Evolutionary conservation across 2,888 invertebrate species (phyloP).

Genomic region (Perithous albicinctus): DNA sequence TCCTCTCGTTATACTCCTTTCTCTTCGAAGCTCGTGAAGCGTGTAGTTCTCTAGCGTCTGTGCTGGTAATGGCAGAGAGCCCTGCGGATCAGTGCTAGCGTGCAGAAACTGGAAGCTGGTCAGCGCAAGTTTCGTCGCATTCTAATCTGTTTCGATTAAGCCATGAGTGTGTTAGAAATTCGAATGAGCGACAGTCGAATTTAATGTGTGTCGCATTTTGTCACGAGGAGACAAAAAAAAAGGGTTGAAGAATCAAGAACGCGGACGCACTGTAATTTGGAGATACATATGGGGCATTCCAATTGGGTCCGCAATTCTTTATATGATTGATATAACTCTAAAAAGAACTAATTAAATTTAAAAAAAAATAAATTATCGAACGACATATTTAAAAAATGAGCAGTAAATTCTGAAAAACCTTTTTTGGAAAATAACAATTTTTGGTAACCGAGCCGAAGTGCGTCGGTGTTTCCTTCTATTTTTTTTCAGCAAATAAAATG

Average conservation of each 20-base stretch:
- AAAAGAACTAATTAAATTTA: too few species aligned
- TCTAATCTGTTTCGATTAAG: conserved; percentile 35
- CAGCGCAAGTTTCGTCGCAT: conserved; percentile 29
- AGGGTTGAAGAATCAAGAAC: not conserved
- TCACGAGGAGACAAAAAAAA: not conserved
- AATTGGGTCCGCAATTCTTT: too few species aligned
- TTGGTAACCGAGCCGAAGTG: too few species aligned
- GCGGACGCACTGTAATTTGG: not conserved
- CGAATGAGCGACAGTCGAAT: too few species aligned
- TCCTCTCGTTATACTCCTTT: conserved; percentile 59
- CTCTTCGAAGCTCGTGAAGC: conserved; percentile 38
- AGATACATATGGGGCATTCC: not conserved
- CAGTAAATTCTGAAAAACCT: too few species aligned
- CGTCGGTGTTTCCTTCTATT: too few species aligned
- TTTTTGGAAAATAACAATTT: too few species aligned
- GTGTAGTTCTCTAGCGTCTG: conserved; percentile 10
- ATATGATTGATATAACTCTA: too few species aligned
- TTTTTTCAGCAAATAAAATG: too few species aligned
- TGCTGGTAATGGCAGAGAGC: conserved; percentile 15
- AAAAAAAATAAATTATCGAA: too few species aligned
- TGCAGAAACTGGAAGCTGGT: conserved; percentile 26
- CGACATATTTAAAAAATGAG: too few species aligned
- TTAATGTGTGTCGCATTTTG: not conserved
- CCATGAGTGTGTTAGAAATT: conserved; percentile 3
- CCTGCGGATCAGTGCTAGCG: not conserved